Base-by-base conservation (phyloP, 2,797 vertebrate species). In the Chlorospingus flavigularis region DNA sequence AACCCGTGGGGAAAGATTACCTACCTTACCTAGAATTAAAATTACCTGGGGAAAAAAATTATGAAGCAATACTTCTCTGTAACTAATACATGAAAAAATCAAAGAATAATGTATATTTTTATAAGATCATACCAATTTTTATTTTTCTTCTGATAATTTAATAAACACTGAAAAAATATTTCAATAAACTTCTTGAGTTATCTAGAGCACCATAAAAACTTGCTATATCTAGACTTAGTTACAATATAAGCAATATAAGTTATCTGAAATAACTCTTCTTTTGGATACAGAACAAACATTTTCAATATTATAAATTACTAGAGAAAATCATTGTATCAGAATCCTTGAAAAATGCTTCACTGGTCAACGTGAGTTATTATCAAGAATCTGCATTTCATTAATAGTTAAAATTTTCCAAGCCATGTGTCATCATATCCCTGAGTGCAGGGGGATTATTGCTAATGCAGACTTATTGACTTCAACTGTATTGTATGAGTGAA, bases 291-390 rank as follows among this genome's bases (percentile, higher is more conserved):
- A 14, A 53, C 8, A 55, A 92, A 71, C 54, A 50, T 5, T 62
- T 75, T 26, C 17, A 40, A 7, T 60, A 30, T 53, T 66, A 30
- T 48, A 86, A 35, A 76, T 58, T 66, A 67, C 30, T n/a, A 40
- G 40, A 45, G 21, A 77, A 90, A 79, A 74, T 25, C 8, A 11
- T 8, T 45, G 5, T 33, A 19, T 66, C 28, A 76, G 14, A 70
- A 47, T 33, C 10, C 11, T 33, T 86, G 26, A 70, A 76, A 88
- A 79, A 60, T 66, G 17, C 11, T 70, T 71, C 23, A 66, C 3
- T 10, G 1, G 4, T 35, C 58, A 70, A 25, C 0, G 2, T 7
- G 23, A 0, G 11, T 83, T 40, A 75, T 39, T 54, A 42, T 16
- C 25, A 67, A 71, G 23, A 63, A 88, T 63, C 40, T 71, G 2